These are phyloP conservation scores for Crypturellus tataupa DNA, from an alignment of 2,797 vertebrate species.

Conservation along the genomic window DNA sequence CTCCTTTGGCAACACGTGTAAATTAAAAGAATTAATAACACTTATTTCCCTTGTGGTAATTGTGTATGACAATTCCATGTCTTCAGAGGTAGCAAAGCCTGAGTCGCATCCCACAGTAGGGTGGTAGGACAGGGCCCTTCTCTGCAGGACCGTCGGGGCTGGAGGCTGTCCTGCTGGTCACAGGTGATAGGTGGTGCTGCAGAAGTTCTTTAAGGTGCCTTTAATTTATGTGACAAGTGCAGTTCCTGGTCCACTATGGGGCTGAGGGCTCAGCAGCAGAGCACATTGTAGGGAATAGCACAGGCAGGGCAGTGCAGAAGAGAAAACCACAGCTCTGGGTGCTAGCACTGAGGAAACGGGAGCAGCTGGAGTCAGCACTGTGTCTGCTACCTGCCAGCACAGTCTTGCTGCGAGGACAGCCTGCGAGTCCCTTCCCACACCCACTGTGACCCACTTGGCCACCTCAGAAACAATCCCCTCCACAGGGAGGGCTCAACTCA, in stretches of 20 bases:
- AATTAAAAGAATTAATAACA: neutral
- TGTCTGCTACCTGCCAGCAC: neutral
- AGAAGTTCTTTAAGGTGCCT: neutral
- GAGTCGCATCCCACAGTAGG: neutral
- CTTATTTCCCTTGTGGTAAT: neutral
- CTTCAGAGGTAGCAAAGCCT: neutral
- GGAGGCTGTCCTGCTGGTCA: neutral
- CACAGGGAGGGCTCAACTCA: too few species aligned
- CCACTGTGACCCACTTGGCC: neutral
- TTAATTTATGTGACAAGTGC: neutral
- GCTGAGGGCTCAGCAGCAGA: neutral
- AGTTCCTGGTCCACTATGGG: neutral
- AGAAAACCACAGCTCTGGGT: neutral
- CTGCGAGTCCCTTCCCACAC: neutral
- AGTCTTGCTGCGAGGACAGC: too few species aligned
- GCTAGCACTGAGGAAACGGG: neutral
- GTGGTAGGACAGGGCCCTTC: accelerated
- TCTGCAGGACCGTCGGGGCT: too few species aligned
- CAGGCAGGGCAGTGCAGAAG: neutral
- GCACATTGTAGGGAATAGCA: neutral
- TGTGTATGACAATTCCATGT: neutral
- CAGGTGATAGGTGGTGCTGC: neutral
- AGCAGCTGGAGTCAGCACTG: neutral
- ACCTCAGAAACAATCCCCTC: neutral
- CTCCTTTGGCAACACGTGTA: neutral